A percentile compares a stretch with the other conserved stretches of the same genome.
These are phyloP conservation scores for Tuberolachnus salignus DNA, from an alignment of 2,888 invertebrate species.

Conservation along the genomic window DNA sequence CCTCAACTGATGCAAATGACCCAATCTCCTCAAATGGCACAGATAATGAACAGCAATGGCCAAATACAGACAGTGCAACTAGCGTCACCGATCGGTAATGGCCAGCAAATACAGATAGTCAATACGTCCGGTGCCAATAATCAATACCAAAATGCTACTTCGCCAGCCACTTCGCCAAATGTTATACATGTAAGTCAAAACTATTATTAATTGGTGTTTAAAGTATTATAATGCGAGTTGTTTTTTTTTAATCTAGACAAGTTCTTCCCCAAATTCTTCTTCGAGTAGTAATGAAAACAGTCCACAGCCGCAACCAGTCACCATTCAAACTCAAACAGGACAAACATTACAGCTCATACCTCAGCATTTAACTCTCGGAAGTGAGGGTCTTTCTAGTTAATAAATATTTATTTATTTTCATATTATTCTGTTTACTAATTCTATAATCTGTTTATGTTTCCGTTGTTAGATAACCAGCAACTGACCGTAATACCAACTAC, in stretches of 20 bases:
- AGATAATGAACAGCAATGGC: slow-evolving; percentile 85
- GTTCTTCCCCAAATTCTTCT: slow-evolving; percentile 54
- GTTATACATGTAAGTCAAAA: slow-evolving; percentile 39
- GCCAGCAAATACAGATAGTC: slow-evolving; percentile 57
- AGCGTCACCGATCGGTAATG: slow-evolving; percentile 62
- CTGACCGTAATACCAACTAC: slow-evolving; percentile 82
- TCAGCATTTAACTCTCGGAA: slow-evolving; percentile 50
- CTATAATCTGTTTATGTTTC: background rate
- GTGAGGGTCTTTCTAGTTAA: slow-evolving; percentile 12
- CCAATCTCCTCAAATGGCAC: slow-evolving; percentile 76
- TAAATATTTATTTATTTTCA: background rate
- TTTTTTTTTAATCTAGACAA: slow-evolving; percentile 26
- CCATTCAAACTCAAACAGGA: slow-evolving; percentile 54
- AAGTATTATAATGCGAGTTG: background rate
- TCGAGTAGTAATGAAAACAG: slow-evolving; percentile 50
- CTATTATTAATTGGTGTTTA: background rate
- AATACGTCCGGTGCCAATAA: slow-evolving; percentile 45
- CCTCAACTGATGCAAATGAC: slow-evolving; percentile 80
- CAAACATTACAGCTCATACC: slow-evolving; percentile 58
- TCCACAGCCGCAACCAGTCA: slow-evolving; percentile 47
- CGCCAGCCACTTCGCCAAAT: slow-evolving; percentile 47
- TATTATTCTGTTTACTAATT: background rate
- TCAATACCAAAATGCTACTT: slow-evolving; percentile 40
- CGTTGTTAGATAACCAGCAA: slow-evolving; percentile 63
- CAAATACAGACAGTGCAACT: slow-evolving; percentile 90